These are phyloP conservation scores for Trematomus loennbergii DNA, from an alignment of 2,113 vertebrate genomes.

Conservation along the genomic window DNA sequence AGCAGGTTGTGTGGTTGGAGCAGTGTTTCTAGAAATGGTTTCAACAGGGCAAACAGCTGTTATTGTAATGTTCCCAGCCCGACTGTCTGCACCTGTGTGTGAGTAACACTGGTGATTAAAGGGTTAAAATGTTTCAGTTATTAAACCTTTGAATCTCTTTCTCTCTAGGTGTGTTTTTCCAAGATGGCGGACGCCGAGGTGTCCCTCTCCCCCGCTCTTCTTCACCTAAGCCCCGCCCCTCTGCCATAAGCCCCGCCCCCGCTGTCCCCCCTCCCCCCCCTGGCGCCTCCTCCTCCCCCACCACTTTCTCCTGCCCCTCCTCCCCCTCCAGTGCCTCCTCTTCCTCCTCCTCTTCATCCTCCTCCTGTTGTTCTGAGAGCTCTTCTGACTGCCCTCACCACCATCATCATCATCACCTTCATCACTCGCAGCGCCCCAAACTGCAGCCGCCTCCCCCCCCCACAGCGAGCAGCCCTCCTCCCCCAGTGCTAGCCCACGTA, in stretches of 20 bases:
- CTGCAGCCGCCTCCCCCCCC: constrained; percentile 54
- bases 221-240: constrained; percentile 68
- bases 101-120: too few relatives aligned
- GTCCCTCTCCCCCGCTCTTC: constrained; percentile 74
- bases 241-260: constrained; percentile 44
- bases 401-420: constrained; percentile 45
- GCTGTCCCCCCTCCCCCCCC: constrained; percentile 59
- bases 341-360: constrained; percentile 47
- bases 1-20: too few relatives aligned
- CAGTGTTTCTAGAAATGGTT: too few relatives aligned
- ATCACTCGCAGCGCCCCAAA: constrained; percentile 47
- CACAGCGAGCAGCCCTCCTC: constrained; percentile 63
- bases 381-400: constrained; percentile 69
- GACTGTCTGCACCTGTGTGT: too few relatives aligned
- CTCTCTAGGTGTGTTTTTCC: constrained; percentile 45
- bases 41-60: too few relatives aligned
- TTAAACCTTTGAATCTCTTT: too few relatives aligned
- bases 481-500: constrained; percentile 69
- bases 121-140: too few relatives aligned
- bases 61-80: too few relatives aligned
- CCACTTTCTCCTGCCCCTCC: constrained; percentile 74
- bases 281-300: constrained; percentile 77
- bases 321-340: constrained; percentile 55
- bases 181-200: constrained; percentile 87
- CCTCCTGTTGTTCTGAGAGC: constrained; percentile 68